Base-by-base conservation (phyloP, 2,888 invertebrate species). In the Hirtodrosophila duncani region DNA sequence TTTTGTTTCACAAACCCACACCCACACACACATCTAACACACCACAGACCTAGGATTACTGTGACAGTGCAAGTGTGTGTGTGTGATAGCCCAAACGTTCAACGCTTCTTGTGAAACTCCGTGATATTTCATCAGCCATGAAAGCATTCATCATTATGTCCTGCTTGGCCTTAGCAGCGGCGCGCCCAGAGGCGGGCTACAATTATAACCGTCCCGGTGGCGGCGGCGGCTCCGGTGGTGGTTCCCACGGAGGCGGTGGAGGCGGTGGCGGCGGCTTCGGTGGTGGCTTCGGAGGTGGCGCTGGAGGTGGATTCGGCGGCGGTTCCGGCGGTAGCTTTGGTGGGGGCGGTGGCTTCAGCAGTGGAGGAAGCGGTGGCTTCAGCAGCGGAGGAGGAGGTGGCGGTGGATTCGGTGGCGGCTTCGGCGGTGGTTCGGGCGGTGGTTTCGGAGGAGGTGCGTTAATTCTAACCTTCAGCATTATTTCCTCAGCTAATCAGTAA, bases 151-250 rank as follows among this genome's bases (percentile, higher is more conserved):
- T 87, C 68, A 78, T 87, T 66, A 82, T 87, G 77, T 87, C 87
- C 72, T 87, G 87, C 62, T 81, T 87, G 84, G 87, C 86, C 30
- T 57, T 87, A 65, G 84, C 83, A 57, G 83, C 86, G 36, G 87
- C 87, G 57, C 85, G 84, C 62, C 87, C 87, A 23, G 87, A 87
- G 71, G 86, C 87, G 51, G 87, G 87, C 14, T 87, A 87, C 66
- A 84, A 84, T 50, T 87, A 86, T 45, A 89, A 89, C 9, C 84
- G 86, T 53, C 88, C 88, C 3, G 84, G 85, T 17, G 83, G 84
- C 48, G 80, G 84, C 43, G 87, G 87, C 10, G 84, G 83, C 8
- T 81, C 85, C 20, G 71, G 79, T 17, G 71, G 69, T 5, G 83
- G 85, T 3, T 56, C 71, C 21, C 52, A 49, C 3, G 63, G 84